A percentile compares a stretch with the other conserved stretches of the same genome.
phyloP scores from a whole-genome alignment of 2,888 invertebrate genomes.

The Andrena camellia region DNA sequence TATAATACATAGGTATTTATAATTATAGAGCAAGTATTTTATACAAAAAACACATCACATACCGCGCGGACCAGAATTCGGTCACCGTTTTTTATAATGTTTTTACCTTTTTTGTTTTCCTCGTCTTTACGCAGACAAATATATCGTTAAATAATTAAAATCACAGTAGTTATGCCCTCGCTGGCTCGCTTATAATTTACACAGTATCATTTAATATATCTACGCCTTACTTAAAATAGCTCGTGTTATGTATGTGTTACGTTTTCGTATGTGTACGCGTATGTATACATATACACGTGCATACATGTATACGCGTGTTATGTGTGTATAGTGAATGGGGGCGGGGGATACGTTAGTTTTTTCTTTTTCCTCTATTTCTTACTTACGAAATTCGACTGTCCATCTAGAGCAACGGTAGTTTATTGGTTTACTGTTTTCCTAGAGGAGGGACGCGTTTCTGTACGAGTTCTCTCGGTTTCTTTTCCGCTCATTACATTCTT shows the following conservation, averaged over 20 bases:
- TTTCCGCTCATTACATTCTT: neutral
- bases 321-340: neutral
- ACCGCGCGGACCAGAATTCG: conserved; percentile 81
- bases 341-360: conserved; percentile 67
- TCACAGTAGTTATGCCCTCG: conserved; percentile 85
- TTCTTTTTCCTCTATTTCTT: conserved; percentile 59
- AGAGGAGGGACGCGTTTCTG: conserved; percentile 64
- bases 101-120: conserved; percentile 72
- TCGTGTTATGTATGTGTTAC: conserved; percentile 75
- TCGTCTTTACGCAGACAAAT: conserved; percentile 70
- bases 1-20: conserved; percentile 85
- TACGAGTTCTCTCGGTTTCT: conserved; percentile 32
- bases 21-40: conserved; percentile 83
- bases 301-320: neutral
- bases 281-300: neutral
- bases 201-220: conserved; percentile 79
- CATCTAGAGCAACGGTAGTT: conserved; percentile 67
- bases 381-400: conserved; percentile 64
- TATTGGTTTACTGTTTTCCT: conserved; percentile 63
- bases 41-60: conserved; percentile 85
- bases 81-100: conserved; percentile 73
- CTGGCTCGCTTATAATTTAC: conserved; percentile 84
- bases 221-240: conserved; percentile 83
- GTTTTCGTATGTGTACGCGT: neutral
- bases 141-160: conserved; percentile 85